A percentile compares a stretch with the other conserved stretches of the same genome.
Conservation (phyloP, 2,888 invertebrate genomes). For the Lepidocyrtoides sp. region DNA sequence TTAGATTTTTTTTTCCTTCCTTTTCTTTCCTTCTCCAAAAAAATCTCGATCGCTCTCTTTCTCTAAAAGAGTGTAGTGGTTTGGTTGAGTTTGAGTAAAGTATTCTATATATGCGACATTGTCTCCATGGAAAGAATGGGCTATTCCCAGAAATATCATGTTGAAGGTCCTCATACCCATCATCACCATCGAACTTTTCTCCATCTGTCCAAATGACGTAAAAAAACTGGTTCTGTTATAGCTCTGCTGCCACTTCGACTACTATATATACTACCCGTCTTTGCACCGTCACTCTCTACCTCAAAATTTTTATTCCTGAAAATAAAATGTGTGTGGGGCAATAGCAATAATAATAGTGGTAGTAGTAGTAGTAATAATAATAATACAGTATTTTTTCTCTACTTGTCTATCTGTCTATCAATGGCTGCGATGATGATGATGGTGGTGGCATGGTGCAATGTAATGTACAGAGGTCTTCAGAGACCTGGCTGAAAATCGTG, state of each 20-base stretch:
- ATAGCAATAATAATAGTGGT: constrained; percentile 27
- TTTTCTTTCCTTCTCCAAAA: constrained; percentile 59
- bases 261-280: too few relatives aligned
- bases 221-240: too few relatives aligned
- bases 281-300: too few relatives aligned
- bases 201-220: constrained; percentile 71
- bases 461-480: constrained; percentile 9
- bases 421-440: too few relatives aligned
- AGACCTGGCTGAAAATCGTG: constrained; percentile 72
- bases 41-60: constrained; percentile 66
- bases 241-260: too few relatives aligned
- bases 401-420: neutral
- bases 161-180: neutral
- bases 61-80: constrained; percentile 3
- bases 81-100: too few relatives aligned
- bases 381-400: too few relatives aligned
- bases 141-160: constrained; percentile 52
- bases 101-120: constrained; percentile 21
- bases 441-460: constrained; percentile 46
- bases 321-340: too few relatives aligned
- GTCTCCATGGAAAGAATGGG: constrained; percentile 64
- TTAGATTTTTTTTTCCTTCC: constrained; percentile 84
- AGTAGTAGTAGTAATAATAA: neutral
- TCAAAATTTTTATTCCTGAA: too few relatives aligned
- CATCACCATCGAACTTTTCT: constrained; percentile 54